Evolutionary conservation across 1,140 invertebrate genomes (phyloP), one percentile per base, ranked within the genome.

Genomic region (Dinoponera quadriceps): DNA sequence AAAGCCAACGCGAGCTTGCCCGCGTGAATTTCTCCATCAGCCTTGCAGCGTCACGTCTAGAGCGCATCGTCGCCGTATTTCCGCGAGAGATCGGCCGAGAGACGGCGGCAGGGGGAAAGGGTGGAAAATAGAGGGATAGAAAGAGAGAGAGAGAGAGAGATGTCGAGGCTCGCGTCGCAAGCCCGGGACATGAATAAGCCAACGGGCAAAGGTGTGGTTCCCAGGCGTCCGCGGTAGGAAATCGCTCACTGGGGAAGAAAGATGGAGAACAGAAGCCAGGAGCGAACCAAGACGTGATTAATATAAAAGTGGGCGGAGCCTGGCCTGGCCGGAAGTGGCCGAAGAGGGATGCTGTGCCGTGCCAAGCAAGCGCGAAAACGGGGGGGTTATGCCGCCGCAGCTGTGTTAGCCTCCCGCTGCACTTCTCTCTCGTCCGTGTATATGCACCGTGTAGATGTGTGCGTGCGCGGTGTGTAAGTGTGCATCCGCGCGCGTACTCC

Each of bases 241-340:
- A 93, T 93, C 91, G 92, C 90, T 93, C 92, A 93, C 91, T 85
- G 89, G 91, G 91, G 91, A 91, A 91, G 90, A 90, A 91, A 92
- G 92, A 91, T 91, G 91, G 92, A 92, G 91, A 91, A 91, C 86
- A 87, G 90, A 90, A 89, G 87, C 73, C 90, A 92, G 91, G 91
- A 93, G 89, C 90, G 92, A 93, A 90, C 92, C 90, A 93, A 94
- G 93, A 94, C 93, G 93, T 93, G 93, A 94, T 94, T 94, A 94
- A 94, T 94, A 94, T 93, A 94, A 94, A 94, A 94, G 94, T 94
- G 92, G 94, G 94, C 92, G 94, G 94, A 94, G 94, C 92, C 74
- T 83, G 89, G 90, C 83, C 85, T 90, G 91, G 91, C 92, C 92
- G 92, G 93, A 93, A 94, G 93, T 94, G 91, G 92, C 89, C 92